These are phyloP conservation scores for Macaca nemestrina DNA, from an alignment of 2,113 vertebrate species.

Conservation along the genomic window DNA sequence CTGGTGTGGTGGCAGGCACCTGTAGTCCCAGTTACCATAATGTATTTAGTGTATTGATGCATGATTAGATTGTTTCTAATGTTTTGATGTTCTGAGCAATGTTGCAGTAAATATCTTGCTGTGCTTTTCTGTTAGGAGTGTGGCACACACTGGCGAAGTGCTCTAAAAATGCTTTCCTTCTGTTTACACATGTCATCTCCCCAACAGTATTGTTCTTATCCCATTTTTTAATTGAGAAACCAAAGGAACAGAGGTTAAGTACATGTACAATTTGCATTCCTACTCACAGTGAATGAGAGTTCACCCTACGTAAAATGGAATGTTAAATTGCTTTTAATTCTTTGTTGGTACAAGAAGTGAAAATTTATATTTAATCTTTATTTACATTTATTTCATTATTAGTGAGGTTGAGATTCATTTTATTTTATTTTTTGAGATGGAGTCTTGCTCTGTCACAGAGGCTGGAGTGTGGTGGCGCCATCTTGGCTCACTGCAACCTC, in stretches of 20 bases:
- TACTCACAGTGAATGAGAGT: neutral
- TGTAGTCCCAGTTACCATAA: neutral
- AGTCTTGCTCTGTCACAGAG: no score
- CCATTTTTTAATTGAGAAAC: neutral
- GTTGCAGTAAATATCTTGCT: neutral
- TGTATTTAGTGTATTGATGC: neutral
- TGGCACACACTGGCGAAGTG: neutral
- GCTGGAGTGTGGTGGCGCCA: no score
- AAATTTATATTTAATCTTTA: neutral
- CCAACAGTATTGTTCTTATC: neutral
- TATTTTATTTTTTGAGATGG: no score
- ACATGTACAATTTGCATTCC: neutral
- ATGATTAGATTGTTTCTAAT: neutral
- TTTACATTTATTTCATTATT: neutral
- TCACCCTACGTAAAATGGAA: accelerated
- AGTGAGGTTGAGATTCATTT: neutral
- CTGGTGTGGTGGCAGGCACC: no score
- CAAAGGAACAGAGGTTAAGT: neutral
- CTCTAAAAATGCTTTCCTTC: neutral
- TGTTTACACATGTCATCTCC: neutral
- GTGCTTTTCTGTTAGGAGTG: neutral
- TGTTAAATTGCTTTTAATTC: neutral
- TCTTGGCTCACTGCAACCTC: no score
- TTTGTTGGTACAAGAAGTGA: neutral
- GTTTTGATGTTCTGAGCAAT: neutral